Percentiles rank a stretch among this genome's conserved stretches.
phyloP scores from a whole-genome alignment of 2,888 invertebrate species.

The Hyppa rectilinea region DNA sequence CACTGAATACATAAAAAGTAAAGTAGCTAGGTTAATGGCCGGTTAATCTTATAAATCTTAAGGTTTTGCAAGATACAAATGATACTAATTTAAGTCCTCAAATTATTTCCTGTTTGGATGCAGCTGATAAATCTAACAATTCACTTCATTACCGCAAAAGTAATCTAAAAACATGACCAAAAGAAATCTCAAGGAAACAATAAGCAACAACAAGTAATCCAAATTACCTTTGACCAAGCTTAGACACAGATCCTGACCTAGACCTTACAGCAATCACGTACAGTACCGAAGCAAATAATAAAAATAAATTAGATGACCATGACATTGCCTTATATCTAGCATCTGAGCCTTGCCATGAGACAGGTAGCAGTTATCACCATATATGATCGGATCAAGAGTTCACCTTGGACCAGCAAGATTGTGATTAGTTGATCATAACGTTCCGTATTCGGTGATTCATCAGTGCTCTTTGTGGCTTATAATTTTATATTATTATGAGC shows the following conservation, averaged over 20 bases:
- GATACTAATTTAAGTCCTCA: conserved; percentile 12
- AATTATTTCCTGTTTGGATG: conserved; percentile 10
- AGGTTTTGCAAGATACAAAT: conserved; percentile 6
- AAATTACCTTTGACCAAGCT: conserved; percentile 44
- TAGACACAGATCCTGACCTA: conserved; percentile 31
- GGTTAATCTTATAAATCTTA: neutral
- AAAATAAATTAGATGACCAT: conserved; percentile 60
- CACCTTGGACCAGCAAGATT: conserved; percentile 61
- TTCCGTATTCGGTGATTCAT: conserved; percentile 65
- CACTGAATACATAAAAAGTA: conserved; percentile 13
- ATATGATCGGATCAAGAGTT: conserved; percentile 66
- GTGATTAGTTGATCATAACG: conserved; percentile 67
- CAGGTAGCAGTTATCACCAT: conserved; percentile 69
- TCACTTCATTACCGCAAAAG: conserved; percentile 23
- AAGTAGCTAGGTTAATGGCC: conserved; percentile 2
- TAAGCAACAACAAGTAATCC: conserved; percentile 20
- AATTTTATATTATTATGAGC: conserved; percentile 39
- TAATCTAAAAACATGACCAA: conserved; percentile 27
- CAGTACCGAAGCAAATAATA: conserved; percentile 37
- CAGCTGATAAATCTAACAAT: conserved; percentile 14
- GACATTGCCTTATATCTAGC: conserved; percentile 68
- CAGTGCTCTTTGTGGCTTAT: conserved; percentile 20
- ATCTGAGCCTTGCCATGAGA: conserved; percentile 64
- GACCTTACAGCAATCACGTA: conserved; percentile 51
- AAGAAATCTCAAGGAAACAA: conserved; percentile 36